Evolutionary conservation across 1,140 invertebrate genomes (phyloP).

Genomic region (Pseudachorutes palmiensis): DNA sequence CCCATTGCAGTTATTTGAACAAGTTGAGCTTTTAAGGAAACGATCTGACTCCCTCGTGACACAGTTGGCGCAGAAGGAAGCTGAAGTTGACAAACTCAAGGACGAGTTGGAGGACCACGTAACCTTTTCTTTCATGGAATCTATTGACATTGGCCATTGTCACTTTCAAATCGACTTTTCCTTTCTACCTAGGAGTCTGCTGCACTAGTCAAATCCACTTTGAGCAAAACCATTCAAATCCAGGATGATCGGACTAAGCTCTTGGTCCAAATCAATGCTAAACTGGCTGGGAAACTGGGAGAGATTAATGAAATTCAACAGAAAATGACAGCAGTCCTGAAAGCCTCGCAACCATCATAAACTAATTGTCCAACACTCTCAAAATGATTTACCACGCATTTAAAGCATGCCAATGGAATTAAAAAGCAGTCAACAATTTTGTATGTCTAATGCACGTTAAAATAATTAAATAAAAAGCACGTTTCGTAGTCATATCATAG

Average conservation of each 20-base stretch:
- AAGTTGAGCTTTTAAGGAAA: background rate
- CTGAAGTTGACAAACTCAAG: background rate
- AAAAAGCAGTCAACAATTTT: too few species aligned
- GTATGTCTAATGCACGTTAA: too few species aligned
- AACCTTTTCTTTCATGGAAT: background rate
- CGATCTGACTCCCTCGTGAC: background rate
- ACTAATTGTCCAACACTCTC: background rate
- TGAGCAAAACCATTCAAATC: constrained; percentile 4
- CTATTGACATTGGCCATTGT: background rate
- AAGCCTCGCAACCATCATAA: background rate
- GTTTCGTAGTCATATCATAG: too few species aligned
- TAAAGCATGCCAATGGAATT: too few species aligned
- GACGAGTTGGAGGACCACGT: background rate
- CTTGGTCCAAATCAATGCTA: background rate
- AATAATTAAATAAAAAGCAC: too few species aligned
- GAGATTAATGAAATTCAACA: background rate
- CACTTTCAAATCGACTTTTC: background rate
- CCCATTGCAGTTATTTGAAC: background rate
- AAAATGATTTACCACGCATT: too few species aligned
- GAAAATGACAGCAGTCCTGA: background rate
- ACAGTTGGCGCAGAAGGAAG: background rate
- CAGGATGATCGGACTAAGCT: background rate
- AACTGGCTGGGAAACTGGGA: background rate
- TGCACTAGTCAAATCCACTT: background rate
- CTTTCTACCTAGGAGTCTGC: background rate